Base-by-base conservation (phyloP, 2,888 invertebrate genomes). In the Muschampia plurimacula region DNA sequence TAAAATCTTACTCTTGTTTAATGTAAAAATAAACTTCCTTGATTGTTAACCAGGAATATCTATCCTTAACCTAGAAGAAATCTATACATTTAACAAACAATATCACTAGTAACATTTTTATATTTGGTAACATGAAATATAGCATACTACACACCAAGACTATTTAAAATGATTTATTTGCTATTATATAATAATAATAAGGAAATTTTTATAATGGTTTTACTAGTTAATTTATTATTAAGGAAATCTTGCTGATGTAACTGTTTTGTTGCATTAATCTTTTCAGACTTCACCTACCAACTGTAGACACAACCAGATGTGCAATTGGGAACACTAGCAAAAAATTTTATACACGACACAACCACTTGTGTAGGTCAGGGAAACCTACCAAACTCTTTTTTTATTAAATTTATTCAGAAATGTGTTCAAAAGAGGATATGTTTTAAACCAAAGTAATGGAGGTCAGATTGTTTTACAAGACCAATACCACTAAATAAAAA, bases 21-120 rank as follows among this genome's bases (percentile, higher is more conserved):
- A 87, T 92, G 92, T 90, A 93, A 94, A 94, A 94, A 94, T 93
- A 93, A 93, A 92, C 83, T 91, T 91, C 91, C 91, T 85, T 86
- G 89, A 81, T 80, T 74, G 77, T 83, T 41, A 74, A 84, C 89
- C 77, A 82, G 89, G 91, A 91, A 91, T 92, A 92, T 91, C 90
- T 92, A 91, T 92, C 84, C 92, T 93, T 92, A 92, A 76, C 76
- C 89, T 90, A 89, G 78, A 85, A 87, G 86, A 85, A 86, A 81
- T 89, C 88, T 91, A 89, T 87, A 89, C 84, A 89, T 87, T 88
- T 22, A 91, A 90, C 90, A 86, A 89, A 88, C 84, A 88, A 86
- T 88, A 88, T 82, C 86, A 84, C 86, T 87, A 87, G 86, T 87
- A 90, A 89, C 87, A 86, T 84, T 82, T 80, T 84, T 85, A 86